Base-by-base conservation (phyloP, 2,888 invertebrate species). In the Eudasyphora cyanicolor region DNA sequence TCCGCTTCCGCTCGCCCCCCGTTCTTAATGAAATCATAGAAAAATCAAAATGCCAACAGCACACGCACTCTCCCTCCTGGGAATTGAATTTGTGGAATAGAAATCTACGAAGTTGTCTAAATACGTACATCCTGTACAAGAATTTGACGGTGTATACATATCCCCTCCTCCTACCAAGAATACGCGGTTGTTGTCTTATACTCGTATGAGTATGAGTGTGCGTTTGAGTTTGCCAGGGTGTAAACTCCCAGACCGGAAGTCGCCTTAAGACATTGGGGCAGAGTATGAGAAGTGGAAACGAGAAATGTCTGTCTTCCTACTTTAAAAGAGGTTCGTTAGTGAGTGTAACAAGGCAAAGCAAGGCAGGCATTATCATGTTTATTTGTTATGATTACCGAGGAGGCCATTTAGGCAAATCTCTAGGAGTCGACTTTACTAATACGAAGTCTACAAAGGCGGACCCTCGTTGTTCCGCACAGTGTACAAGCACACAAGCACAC, bases 211-310 rank as follows among this genome's bases (percentile, higher is more conserved):
- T 76, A 19, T 32, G 17, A 35, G 45, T 60, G 19, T 42, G 54
- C n/a, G 10, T 67, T 54, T 67, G 27, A 42, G 38, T 57, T 6
- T 21, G 2, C 4, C 24, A 32, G 27, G 51, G 38, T 67, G 64
- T 76, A 21, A 81, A 74, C 60, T 79, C 32, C 60, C 51, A 76
- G 81, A 79, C 84, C 84, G 84, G 84, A 84, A 81, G 84, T 76
- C 78, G 76, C 75, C 70, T 49, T 60, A 73, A 42, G 64, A 64
- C 54, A 6, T 12, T 60, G 24, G 21, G 42, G 24, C 21, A 24
- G 2, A 4, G 42, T 5, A 21, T n/a, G n/a, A n/a, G n/a, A n/a
- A n/a, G n/a, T 64, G 24, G 64, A 0, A 8, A 5, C 29, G 49
- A 49, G 19, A 45, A 49, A 10, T 78, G 70, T 76, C 29, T 84